These are phyloP conservation scores for Eupristina koningsbergeri DNA, from an alignment of 1,140 invertebrate species.

Conservation along the genomic window DNA sequence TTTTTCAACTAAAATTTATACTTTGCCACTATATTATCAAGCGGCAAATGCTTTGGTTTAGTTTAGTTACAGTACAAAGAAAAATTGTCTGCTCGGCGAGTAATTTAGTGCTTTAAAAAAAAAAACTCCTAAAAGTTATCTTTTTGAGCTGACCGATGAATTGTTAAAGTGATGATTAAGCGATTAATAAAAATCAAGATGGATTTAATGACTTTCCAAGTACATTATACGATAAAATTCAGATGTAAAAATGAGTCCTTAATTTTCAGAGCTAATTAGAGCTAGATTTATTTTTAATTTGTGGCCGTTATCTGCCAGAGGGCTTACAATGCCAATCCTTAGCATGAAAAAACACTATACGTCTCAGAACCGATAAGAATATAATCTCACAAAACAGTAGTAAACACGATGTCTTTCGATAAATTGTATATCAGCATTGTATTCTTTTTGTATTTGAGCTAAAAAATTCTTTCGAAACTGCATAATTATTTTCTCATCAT, in stretches of 20 bases:
- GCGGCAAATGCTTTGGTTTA: not conserved
- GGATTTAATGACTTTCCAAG: too few species aligned
- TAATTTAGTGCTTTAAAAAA: not conserved
- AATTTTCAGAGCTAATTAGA: not conserved
- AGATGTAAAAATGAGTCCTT: not conserved
- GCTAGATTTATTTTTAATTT: not conserved
- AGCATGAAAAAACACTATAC: not conserved
- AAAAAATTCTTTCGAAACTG: not conserved
- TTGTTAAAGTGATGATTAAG: too few species aligned
- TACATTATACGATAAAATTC: not conserved
- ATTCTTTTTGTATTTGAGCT: not conserved
- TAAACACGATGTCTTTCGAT: conserved; percentile 20
- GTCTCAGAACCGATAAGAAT: not conserved
- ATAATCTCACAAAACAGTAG: conserved; percentile 12
- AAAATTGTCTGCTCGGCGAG: not conserved
- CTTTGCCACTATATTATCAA: not conserved
- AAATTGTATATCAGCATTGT: not conserved
- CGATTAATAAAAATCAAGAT: too few species aligned
- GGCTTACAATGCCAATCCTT: not conserved
- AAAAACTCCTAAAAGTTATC: not conserved
- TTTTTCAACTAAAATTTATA: not conserved
- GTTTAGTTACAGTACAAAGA: not conserved
- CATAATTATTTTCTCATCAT: not conserved
- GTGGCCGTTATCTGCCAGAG: not conserved
- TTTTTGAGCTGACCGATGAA: not conserved